phyloP scores from a whole-genome alignment of 2,888 invertebrate species.

The Timema cristinae region DNA sequence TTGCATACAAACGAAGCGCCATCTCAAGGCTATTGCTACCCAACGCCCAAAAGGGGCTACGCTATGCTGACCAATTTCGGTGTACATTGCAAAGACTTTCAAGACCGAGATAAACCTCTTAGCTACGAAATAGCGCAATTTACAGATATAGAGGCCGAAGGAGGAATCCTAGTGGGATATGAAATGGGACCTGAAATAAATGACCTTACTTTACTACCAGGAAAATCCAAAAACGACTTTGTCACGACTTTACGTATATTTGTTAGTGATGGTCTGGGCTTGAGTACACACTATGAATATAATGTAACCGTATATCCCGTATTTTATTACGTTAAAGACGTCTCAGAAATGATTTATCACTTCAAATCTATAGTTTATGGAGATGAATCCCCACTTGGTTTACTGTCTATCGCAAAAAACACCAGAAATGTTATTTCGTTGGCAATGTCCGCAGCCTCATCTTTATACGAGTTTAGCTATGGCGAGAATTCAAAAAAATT shows the following conservation, averaged over 20 bases:
- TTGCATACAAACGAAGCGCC: not conserved
- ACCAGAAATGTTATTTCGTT: not conserved
- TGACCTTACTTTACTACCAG: not conserved
- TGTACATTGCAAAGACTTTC: not conserved
- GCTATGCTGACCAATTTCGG: not conserved
- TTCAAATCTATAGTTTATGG: not conserved
- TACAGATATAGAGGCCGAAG: not conserved
- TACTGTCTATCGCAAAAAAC: not conserved
- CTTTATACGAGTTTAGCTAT: not conserved
- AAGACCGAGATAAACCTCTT: not conserved
- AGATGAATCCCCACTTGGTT: not conserved
- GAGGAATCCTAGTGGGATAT: slow-evolving; percentile 10
- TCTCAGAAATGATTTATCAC: not conserved
- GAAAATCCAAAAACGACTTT: not conserved
- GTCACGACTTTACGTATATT: not conserved
- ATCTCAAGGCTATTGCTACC: not conserved
- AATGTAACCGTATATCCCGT: slow-evolving; percentile 2
- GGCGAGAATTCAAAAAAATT: not conserved
- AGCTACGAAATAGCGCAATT: slow-evolving; percentile 6
- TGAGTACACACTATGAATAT: not conserved
- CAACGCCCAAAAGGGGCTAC: not conserved
- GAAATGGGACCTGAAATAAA: slow-evolving; percentile 3
- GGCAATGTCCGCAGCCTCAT: not conserved
- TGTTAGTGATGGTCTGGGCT: slow-evolving; percentile 4
- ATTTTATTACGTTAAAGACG: not conserved